These are phyloP conservation scores for Todiramphus saurophagus DNA, from an alignment of 2,113 vertebrate species.

Conservation along the genomic window DNA sequence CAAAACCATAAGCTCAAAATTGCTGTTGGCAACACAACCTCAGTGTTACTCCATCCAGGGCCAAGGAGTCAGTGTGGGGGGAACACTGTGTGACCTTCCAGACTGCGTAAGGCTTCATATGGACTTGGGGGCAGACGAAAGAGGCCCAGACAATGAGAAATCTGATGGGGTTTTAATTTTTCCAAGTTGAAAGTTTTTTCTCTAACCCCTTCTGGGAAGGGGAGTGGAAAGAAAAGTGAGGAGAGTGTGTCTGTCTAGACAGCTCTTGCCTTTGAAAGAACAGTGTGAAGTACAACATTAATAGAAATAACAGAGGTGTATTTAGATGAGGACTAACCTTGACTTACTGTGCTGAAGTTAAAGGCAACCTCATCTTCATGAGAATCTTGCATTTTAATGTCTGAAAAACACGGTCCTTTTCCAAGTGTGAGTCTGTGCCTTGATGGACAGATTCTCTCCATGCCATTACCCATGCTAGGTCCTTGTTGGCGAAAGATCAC, in stretches of 20 bases:
- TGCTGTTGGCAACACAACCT: background rate
- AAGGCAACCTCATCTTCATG: background rate
- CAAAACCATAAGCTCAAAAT: conserved; percentile 33
- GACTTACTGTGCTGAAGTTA: background rate
- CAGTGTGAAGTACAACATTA: background rate
- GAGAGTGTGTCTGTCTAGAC: background rate
- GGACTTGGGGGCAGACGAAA: background rate
- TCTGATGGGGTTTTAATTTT: background rate
- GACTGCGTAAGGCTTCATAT: background rate
- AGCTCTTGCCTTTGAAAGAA: background rate
- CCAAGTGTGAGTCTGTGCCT: background rate
- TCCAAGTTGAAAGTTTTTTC: background rate
- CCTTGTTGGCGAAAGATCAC: background rate
- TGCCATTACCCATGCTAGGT: background rate
- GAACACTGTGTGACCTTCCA: background rate
- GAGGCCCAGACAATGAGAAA: background rate
- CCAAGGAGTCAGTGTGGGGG: background rate
- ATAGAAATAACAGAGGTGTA: background rate
- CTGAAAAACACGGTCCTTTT: background rate
- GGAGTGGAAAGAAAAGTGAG: background rate
- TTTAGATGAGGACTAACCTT: background rate
- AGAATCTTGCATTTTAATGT: background rate
- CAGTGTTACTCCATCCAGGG: background rate
- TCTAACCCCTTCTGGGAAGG: background rate
- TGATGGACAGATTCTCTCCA: background rate